These are phyloP conservation scores for Pitta sordida DNA, from an alignment of 2,113 vertebrate genomes.

Conservation along the genomic window DNA sequence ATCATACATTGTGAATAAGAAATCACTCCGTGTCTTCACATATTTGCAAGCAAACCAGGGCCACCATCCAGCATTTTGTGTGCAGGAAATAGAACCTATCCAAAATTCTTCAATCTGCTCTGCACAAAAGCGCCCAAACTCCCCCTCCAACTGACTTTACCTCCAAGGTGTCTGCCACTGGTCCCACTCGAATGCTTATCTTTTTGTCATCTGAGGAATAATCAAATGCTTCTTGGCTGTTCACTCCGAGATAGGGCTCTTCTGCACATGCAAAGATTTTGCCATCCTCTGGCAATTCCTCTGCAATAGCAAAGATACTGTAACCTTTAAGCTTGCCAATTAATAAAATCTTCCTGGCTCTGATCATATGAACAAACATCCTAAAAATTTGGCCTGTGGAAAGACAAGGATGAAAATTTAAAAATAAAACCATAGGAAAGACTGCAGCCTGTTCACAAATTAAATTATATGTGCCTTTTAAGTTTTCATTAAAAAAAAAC, in stretches of 20 bases:
- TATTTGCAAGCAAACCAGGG: not conserved
- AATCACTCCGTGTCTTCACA: not conserved
- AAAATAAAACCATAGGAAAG: not conserved
- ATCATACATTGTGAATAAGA: not conserved
- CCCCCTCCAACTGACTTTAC: constrained; percentile 27
- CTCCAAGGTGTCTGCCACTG: constrained; percentile 67
- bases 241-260: constrained; percentile 60
- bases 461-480: not conserved
- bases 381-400: constrained; percentile 69
- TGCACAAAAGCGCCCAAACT: not conserved
- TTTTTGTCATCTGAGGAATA: constrained; percentile 74
- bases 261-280: constrained; percentile 67
- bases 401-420: not conserved
- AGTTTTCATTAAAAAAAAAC: not conserved
- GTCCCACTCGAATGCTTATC: constrained; percentile 69
- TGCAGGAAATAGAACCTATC: not conserved
- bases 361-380: constrained; percentile 67
- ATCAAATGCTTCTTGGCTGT: constrained; percentile 70
- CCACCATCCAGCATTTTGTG: not conserved
- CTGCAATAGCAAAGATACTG: constrained; percentile 69
- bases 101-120: not conserved
- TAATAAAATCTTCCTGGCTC: constrained; percentile 70
- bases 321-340: constrained; percentile 73
- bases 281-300: constrained; percentile 74
- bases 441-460: not conserved